These are phyloP conservation scores for Pterocles orientalis DNA, from an alignment of 2,113 vertebrate genomes.

Conservation along the genomic window DNA sequence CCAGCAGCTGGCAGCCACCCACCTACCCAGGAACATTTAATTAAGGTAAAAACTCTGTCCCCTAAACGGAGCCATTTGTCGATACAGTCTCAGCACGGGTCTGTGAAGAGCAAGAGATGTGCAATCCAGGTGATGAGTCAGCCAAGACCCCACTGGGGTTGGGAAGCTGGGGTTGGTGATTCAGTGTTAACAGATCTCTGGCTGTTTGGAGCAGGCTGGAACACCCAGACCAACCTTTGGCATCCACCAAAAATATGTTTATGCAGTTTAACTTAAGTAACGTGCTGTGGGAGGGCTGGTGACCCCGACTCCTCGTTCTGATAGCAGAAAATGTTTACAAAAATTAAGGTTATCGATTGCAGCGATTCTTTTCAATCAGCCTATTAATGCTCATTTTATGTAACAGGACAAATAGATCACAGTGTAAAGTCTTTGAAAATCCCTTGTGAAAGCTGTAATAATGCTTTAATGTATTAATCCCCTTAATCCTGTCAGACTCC, in stretches of 20 bases:
- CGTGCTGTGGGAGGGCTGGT: neutral
- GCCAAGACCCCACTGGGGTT: neutral
- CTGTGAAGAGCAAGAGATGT: neutral
- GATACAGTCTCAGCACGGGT: accelerated
- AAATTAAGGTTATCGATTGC: conserved; percentile 75
- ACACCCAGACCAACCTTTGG: neutral
- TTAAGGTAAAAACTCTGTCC: neutral
- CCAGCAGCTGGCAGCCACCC: neutral
- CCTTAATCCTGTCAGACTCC: conserved; percentile 79
- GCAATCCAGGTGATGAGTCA: neutral
- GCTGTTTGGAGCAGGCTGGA: neutral
- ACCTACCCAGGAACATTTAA: neutral
- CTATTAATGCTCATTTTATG: conserved; percentile 73
- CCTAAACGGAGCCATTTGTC: neutral
- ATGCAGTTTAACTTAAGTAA: neutral
- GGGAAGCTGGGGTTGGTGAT: neutral
- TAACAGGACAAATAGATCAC: conserved; percentile 80
- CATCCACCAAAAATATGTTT: conserved; percentile 11
- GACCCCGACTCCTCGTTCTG: conserved; percentile 6
- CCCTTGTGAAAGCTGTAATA: conserved; percentile 76
- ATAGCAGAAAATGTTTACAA: conserved; percentile 57
- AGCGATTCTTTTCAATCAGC: conserved; percentile 54
- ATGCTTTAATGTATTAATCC: conserved; percentile 81
- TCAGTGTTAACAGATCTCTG: neutral
- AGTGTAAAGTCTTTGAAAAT: conserved; percentile 79